phyloP scores from a whole-genome alignment of 2,888 invertebrate genomes.

The Latrodectus elegans region DNA sequence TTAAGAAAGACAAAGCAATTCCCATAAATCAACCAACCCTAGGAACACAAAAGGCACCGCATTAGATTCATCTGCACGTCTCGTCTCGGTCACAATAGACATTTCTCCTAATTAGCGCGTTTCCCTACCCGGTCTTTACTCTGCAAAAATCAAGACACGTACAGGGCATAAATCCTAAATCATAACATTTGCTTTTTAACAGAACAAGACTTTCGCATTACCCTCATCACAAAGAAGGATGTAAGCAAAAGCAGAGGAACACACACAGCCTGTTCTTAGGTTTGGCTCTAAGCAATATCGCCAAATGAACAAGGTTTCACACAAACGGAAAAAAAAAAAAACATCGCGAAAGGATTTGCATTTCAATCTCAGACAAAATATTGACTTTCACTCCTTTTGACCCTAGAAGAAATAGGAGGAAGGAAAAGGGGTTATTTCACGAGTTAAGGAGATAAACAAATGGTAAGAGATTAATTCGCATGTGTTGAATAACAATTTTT shows the following conservation, averaged over 20 bases:
- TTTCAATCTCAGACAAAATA: constrained; percentile 23
- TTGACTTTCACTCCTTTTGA: constrained; percentile 15
- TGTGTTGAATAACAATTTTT: not conserved
- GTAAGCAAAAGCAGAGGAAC: no score
- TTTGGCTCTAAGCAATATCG: no score
- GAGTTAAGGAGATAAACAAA: not conserved
- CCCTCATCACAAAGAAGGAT: not conserved
- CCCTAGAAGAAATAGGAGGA: not conserved
- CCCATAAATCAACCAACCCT: not conserved
- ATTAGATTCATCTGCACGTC: not conserved
- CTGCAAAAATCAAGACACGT: not conserved
- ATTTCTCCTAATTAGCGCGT: not conserved
- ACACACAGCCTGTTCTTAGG: no score
- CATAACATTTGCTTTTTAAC: constrained; percentile 2
- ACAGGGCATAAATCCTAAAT: not conserved
- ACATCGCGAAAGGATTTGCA: constrained; percentile 26
- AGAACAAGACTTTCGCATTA: not conserved
- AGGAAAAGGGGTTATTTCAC: not conserved
- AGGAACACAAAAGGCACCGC: not conserved
- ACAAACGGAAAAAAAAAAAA: no score
- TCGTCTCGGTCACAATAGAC: not conserved
- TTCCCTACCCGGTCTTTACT: not conserved
- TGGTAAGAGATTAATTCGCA: not conserved
- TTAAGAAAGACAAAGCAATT: no score
- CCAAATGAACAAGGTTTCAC: not conserved